Conservation (phyloP, 2,113 vertebrate species). For the Strix aluco region DNA sequence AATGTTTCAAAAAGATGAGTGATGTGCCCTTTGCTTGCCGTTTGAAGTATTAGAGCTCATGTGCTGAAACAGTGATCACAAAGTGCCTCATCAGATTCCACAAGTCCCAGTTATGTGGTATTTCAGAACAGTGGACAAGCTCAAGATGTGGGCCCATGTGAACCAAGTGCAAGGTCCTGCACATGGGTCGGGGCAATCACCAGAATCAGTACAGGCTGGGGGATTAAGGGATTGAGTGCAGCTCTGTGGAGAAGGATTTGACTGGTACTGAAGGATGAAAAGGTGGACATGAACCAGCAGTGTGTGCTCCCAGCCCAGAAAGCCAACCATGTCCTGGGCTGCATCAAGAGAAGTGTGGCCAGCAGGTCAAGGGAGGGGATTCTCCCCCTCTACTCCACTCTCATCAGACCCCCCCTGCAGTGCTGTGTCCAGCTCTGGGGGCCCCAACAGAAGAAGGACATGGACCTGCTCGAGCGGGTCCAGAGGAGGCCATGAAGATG, state of each 20-base stretch:
- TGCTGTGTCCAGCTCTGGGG: neutral
- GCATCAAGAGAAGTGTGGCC: neutral
- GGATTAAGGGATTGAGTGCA: neutral
- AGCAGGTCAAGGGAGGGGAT: neutral
- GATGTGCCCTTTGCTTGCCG: neutral
- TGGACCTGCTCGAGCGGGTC: neutral
- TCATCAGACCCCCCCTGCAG: neutral
- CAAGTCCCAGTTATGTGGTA: neutral
- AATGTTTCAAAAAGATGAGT: neutral
- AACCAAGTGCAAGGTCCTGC: neutral
- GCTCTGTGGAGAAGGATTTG: neutral
- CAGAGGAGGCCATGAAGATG: neutral
- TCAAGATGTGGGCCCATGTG: neutral
- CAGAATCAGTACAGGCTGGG: rapidly evolving
- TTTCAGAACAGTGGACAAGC: neutral
- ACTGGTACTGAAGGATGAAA: neutral
- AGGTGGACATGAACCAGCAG: rapidly evolving
- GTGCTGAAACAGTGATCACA: neutral
- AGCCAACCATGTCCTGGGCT: neutral
- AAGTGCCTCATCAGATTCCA: neutral
- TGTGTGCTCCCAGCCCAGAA: rapidly evolving
- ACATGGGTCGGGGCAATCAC: rapidly evolving
- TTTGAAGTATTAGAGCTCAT: neutral
- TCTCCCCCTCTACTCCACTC: neutral
- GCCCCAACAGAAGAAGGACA: neutral